Evolutionary conservation across 2,113 vertebrate genomes (phyloP), one percentile per base, ranked within the genome.

Genomic region (Lophura nycthemera): DNA sequence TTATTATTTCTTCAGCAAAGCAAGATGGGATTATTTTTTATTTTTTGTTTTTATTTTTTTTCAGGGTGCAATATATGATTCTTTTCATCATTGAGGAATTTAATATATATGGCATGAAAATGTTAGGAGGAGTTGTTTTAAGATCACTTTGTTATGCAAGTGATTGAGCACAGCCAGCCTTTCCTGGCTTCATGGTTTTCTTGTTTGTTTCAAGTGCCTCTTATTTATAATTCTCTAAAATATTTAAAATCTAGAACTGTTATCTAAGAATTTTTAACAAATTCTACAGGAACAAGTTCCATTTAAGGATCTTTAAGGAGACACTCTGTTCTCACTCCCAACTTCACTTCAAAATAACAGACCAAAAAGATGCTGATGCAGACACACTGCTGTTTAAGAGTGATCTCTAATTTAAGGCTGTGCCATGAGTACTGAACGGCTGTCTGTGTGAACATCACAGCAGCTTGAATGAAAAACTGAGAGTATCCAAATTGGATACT

Each of bases 131-230:
- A 2, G 2, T 5, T 63, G 3, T 24, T 87, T 61, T 21, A 75
- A 85, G n/a, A 48, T 6, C 22, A 52, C 1, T 27, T 50, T 38
- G 3, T 61, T 65, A 52, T n/a, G 8, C 11, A 54, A 86, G 9
- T 30, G 67, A 83, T 16, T 29, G 5, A 64, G 11, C 3, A 32
- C 24, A 57, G 12, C 1, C 9, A 75, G 4, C 11, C 1, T 57
- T 27, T 63, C 6, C 8, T 78, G 8, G 6, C 50, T 86, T 67
- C 47, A 29, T 8, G 3, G 3, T 18, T 59, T 47, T 16, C 1
- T 47, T 43, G 5, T 6, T 45, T 12, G 42, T 0, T 0, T 6
- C 2, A n/a, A 60, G 40, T 21, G 5, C 56, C 13, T 34, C 30
- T 56, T 81, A 48, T 50, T 38, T 65, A 73, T 4, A 38, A 54